Evolutionary conservation across 2,888 invertebrate species (phyloP), one percentile per base, ranked within the genome.

Genomic region (Drosophila antonietae): DNA sequence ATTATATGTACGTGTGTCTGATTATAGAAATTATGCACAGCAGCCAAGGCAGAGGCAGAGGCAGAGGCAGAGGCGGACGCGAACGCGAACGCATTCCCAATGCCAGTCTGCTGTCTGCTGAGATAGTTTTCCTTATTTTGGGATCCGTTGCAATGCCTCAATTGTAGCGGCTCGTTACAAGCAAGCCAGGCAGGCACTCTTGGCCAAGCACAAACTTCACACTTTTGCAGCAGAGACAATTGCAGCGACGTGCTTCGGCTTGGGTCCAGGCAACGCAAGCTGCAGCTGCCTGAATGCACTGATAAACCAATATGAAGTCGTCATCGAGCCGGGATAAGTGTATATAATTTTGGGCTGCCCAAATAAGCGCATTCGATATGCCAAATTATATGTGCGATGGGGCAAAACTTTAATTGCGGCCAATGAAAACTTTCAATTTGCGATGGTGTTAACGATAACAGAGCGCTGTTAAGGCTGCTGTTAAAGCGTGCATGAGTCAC

Each of bases 1-100:
- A 92, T 92, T 92, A 92, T 91, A 91, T 91, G 92, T 91, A 92
- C 93, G 93, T 93, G 92, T 91, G 89, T 81, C 92, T 92, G 92
- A 92, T 92, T 92, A 92, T 93, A 92, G 91, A 91, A 92, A 92
- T 93, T 92, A 92, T 83, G 80, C 67, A 57, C 47, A 53, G 80
- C 69, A 69, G 64, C 71, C 69, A 52, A 43, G 41, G 76, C 68
- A 55, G 61, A 31, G 20, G 63, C 23, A 47, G 23, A 43, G 41
- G 76, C 68, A 55, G 64, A 31, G n/a, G 66, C 23, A 47, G n/a
- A n/a, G n/a, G n/a, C n/a, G n/a, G n/a, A n/a, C n/a, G 23, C 23
- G 2, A 2, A 4, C 23, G 23, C 23, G 23, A 23, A 14, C 15
- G 8, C 23, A 46, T 7, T 3, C 23, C 8, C 47, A 47, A 28